A percentile compares a stretch with the other conserved stretches of the same genome.
These are phyloP conservation scores for Semaprochilodus insignis DNA, from an alignment of 2,797 vertebrate species.

Conservation along the genomic window DNA sequence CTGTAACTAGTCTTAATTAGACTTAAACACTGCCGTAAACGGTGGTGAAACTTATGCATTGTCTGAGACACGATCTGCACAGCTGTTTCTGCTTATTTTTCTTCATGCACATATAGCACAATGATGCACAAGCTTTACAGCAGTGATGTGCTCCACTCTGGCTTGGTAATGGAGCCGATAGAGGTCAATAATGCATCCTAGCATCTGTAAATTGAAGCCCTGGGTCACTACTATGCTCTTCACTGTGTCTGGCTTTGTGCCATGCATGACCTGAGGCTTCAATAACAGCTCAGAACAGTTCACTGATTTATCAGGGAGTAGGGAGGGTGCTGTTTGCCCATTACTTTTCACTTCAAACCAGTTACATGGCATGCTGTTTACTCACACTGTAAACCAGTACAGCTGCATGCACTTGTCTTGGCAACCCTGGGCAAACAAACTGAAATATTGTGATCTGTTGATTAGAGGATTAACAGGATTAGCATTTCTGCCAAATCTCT, in stretches of 20 bases:
- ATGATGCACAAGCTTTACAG: neutral
- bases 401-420: neutral
- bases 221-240: slow-evolving; percentile 2
- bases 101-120: neutral
- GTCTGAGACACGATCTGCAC: no score
- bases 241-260: neutral
- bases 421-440: neutral
- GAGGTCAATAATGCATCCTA: neutral
- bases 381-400: neutral
- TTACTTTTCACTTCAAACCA: slow-evolving; percentile 5
- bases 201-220: neutral
- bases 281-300: slow-evolving; percentile 5
- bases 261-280: neutral
- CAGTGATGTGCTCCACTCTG: neutral
- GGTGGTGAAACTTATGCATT: no score
- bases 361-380: neutral
- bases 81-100: no score
- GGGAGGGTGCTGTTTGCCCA: neutral
- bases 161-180: neutral
- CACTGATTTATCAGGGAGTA: neutral
- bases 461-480: neutral
- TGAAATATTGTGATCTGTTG: neutral
- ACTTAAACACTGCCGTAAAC: no score
- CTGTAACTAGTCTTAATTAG: no score
- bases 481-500: neutral